Base-by-base conservation (phyloP, 2,113 vertebrate species). In the Ptychochromis oligacanthus region DNA sequence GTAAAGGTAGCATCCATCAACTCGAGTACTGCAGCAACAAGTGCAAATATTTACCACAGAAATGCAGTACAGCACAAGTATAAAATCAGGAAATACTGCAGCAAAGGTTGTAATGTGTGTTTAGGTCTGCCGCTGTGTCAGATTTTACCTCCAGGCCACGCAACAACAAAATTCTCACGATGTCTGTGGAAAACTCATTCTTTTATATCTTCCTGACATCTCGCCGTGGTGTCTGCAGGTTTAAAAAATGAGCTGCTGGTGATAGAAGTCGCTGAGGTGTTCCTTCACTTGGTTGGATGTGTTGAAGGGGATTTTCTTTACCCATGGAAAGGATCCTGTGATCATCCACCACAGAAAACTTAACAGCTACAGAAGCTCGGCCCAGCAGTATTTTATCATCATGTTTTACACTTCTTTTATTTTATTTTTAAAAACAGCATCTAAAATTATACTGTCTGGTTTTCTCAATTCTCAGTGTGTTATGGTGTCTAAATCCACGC, bases 201-300 rank as follows among this genome's bases (percentile, higher is more conserved):
- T 52, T 52, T 52, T 52, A 14, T 6, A 28, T 70, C 0, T 6
- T 24, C 24, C 26, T 31, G 65, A 7, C 20, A 46, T 18, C 43
- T 0, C 15, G 2, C 43, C 20, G 65, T 52, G 24, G 46, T 3
- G 5, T 28, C 14, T 15, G 1, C 13, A 0, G 17, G 46, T 46
- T 15, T 2, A 15, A 15, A 46, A 15, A 46, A 14, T 46, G 14
- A 46, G 43, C 43, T 46, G 13, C 13, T 46, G 40, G 40, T 70
- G 64, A 46, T 49, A 24, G 28, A 17, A 49, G 64, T 49, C 1
- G 17, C 20, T 28, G 8, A 9, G 12, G 3, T 40, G 38, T 12
- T 40, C 10, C 4, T 43, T 43, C 40, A 43, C 40, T 43, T 43
- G 11, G 12, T 12, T 43, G 40, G 12, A 14, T 43, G 38, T 40